A percentile compares a stretch with the other conserved stretches of the same genome.
Conservation (phyloP, 2,113 vertebrate genomes). For the Campylomormyrus numenius region DNA sequence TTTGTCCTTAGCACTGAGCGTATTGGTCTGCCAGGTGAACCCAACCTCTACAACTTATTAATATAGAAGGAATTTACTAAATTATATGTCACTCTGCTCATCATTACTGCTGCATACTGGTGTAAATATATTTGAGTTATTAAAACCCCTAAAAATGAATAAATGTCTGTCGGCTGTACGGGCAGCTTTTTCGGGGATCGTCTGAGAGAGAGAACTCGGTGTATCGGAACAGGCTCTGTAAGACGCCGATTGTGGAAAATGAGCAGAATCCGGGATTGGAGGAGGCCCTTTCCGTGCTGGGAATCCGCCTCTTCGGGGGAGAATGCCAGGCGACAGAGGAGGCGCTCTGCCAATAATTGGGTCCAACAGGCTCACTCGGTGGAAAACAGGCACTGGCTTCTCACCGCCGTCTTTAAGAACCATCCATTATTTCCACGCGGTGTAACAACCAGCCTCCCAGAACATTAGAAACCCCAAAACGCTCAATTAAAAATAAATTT, state of each 20-base stretch:
- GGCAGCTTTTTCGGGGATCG: constrained; percentile 33
- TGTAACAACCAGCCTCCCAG: constrained; percentile 62
- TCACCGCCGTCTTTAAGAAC: constrained; percentile 63
- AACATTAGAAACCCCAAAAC: constrained; percentile 66
- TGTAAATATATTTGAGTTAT: constrained; percentile 3
- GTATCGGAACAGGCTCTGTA: constrained; percentile 51
- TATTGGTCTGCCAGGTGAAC: constrained; percentile 36
- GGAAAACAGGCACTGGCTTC: constrained; percentile 74
- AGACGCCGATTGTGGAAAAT: constrained; percentile 56
- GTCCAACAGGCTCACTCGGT: constrained; percentile 74
- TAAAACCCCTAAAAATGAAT: not conserved
- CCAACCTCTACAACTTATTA: constrained; percentile 9
- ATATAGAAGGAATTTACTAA: constrained; percentile 5
- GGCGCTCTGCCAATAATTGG: constrained; percentile 75
- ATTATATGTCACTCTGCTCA: constrained; percentile 1
- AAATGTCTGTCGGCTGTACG: not conserved
- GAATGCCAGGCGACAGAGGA: constrained; percentile 66
- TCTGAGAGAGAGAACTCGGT: not conserved
- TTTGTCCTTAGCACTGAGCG: constrained; percentile 23
- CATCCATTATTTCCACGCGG: constrained; percentile 72
- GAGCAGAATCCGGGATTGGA: constrained; percentile 58
- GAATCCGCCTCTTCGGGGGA: constrained; percentile 71
- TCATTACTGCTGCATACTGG: not conserved
- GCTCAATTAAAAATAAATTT: constrained; percentile 18
- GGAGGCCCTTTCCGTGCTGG: constrained; percentile 55